Conservation (phyloP, 2,113 vertebrate species). For the Sterrhoptilus dennistouni region DNA sequence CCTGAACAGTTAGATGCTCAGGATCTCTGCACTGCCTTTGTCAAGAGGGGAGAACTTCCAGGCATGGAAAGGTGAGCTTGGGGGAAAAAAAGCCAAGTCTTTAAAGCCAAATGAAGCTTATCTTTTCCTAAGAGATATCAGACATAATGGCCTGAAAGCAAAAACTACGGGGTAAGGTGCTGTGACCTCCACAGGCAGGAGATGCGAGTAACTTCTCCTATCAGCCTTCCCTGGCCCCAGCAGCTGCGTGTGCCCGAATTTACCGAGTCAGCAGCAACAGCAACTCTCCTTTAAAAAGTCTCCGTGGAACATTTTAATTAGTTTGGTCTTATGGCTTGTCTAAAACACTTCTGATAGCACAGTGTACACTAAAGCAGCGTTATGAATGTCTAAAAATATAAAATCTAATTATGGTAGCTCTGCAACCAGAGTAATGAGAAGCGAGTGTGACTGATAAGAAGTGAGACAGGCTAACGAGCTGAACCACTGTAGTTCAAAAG, state of each 20-base stretch:
- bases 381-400: conserved; percentile 41
- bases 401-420: conserved; percentile 43
- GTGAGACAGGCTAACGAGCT: conserved; percentile 8
- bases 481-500: conserved; percentile 17
- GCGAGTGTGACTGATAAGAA: neutral
- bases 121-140: neutral
- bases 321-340: conserved; percentile 26
- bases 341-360: conserved; percentile 24
- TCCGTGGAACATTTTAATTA: conserved; percentile 40
- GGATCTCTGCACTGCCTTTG: neutral
- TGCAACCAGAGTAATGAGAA: conserved; percentile 23
- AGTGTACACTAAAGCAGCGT: neutral
- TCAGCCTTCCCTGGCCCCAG: neutral
- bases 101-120: neutral
- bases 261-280: neutral
- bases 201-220: neutral
- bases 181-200: neutral
- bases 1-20: neutral
- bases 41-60: neutral
- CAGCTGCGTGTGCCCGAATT: neutral
- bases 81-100: fast-evolving
- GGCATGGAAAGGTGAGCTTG: neutral
- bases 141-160: neutral
- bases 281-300: neutral
- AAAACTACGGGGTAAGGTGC: fast-evolving